A percentile compares a stretch with the other conserved stretches of the same genome.
phyloP scores from a whole-genome alignment of 2,113 vertebrate species.

The Falcunculus frontatus region DNA sequence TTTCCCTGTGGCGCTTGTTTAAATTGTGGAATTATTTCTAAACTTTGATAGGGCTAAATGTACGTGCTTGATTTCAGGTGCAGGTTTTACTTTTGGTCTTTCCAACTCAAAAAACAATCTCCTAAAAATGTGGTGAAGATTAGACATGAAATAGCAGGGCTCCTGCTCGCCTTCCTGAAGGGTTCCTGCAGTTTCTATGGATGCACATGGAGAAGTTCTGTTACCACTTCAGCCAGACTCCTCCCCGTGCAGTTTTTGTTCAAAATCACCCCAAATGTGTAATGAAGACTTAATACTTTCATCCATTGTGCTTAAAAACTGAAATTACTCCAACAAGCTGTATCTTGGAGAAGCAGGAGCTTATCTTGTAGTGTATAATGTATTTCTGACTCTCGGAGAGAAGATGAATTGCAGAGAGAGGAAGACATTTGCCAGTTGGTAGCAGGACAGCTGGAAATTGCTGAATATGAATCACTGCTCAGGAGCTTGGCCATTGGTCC shows the following conservation, averaged over 20 bases:
- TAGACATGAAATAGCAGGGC: background rate
- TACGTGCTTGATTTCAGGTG: constrained; percentile 32
- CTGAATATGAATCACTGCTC: background rate
- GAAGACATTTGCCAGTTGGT: background rate
- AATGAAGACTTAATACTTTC: background rate
- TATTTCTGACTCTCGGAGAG: background rate
- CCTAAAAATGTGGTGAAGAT: background rate
- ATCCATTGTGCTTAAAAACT: background rate
- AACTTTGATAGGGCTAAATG: constrained; percentile 43
- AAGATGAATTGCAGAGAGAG: background rate
- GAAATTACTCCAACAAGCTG: background rate
- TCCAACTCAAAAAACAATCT: background rate
- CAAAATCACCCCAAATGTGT: background rate
- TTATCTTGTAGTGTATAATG: background rate
- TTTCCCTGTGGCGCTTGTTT: constrained; percentile 71
- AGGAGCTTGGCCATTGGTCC: background rate
- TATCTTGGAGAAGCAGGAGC: background rate
- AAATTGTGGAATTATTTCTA: constrained; percentile 68
- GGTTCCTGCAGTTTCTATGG: background rate
- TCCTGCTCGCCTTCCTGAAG: background rate
- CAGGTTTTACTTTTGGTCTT: background rate
- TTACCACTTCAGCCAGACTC: background rate
- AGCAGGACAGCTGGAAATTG: constrained; percentile 16
- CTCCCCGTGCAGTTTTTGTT: background rate
- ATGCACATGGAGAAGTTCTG: background rate